These are phyloP conservation scores for Aix galericulata DNA, from an alignment of 2,113 vertebrate species.

Conservation along the genomic window DNA sequence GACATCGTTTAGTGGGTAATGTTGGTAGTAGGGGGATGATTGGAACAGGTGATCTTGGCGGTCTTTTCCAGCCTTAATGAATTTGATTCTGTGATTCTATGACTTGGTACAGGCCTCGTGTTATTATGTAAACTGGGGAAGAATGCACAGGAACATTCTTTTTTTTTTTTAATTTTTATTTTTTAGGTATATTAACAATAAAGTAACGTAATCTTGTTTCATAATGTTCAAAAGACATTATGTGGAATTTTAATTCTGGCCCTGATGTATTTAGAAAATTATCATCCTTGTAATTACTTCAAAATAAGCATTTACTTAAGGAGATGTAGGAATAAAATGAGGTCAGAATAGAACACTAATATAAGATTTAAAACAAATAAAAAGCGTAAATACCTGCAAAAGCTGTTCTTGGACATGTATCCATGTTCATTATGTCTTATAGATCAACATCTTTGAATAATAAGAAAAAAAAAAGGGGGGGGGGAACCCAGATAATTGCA, in stretches of 20 bases:
- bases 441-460: neutral
- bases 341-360: neutral
- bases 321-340: neutral
- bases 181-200: neutral
- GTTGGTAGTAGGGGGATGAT: too few relatives aligned
- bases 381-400: neutral
- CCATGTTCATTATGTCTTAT: neutral
- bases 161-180: neutral
- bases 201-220: neutral
- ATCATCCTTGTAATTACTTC: neutral
- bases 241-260: neutral
- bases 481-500: neutral
- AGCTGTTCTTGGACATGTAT: neutral
- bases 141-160: accelerated
- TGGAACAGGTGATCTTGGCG: too few relatives aligned
- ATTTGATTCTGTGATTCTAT: too few relatives aligned
- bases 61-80: too few relatives aligned
- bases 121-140: neutral
- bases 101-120: neutral
- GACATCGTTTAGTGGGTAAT: too few relatives aligned
- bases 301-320: neutral
- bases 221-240: neutral
- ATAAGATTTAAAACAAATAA: neutral
- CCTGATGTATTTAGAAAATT: neutral
- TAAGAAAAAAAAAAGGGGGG: too few relatives aligned